A percentile compares a stretch with the other conserved stretches of the same genome.
These are phyloP conservation scores for Ataeniobius toweri DNA, from an alignment of 2,797 vertebrate species.

Conservation along the genomic window DNA sequence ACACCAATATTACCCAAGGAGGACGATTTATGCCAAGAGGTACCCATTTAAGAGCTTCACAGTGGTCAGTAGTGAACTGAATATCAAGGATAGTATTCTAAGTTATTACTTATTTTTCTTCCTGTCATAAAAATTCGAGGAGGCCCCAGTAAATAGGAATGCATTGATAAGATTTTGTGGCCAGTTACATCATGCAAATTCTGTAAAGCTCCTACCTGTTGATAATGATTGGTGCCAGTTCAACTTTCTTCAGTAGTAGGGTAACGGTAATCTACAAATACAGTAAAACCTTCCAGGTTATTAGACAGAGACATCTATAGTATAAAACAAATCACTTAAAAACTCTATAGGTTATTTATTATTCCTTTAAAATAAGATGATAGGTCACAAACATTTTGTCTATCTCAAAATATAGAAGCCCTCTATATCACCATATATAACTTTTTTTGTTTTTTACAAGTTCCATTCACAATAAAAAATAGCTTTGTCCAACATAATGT, in stretches of 20 bases:
- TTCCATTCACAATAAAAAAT: background rate
- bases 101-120: too few species aligned
- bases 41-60: conserved; percentile 32
- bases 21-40: conserved; percentile 22
- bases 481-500: too few species aligned
- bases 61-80: conserved; percentile 17
- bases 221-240: background rate
- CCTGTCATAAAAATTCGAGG: background rate
- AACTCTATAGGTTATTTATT: background rate
- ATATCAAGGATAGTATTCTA: conserved; percentile 6
- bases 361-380: background rate
- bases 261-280: background rate
- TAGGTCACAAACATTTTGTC: background rate
- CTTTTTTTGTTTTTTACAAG: background rate
- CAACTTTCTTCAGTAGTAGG: background rate
- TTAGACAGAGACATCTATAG: background rate
- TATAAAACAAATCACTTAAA: background rate
- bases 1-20: conserved; percentile 37
- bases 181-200: background rate
- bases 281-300: background rate
- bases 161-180: background rate
- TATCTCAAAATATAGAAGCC: background rate
- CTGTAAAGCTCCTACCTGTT: background rate
- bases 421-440: background rate
- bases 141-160: background rate